Evolutionary conservation across 2,888 invertebrate genomes (phyloP).

Genomic region (Embidobia sp.): DNA sequence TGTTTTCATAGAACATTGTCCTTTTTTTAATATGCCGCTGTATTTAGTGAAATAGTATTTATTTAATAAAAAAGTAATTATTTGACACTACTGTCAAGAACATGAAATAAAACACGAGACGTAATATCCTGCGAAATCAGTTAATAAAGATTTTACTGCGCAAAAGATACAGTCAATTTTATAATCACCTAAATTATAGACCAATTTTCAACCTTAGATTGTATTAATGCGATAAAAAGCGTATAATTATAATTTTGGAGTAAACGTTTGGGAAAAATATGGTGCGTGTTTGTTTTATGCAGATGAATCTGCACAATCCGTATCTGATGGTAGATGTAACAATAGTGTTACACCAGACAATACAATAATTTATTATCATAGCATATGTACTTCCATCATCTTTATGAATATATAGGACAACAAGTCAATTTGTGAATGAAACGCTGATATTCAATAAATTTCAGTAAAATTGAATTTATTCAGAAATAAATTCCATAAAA

Average conservation of each 20-base stretch:
- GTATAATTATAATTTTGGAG: constrained; percentile 57
- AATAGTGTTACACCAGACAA: constrained; percentile 57
- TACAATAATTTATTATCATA: constrained; percentile 54
- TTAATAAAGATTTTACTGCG: constrained; percentile 42
- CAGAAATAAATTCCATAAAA: too few relatives aligned
- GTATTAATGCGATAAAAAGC: constrained; percentile 36
- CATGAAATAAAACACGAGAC: constrained; percentile 14
- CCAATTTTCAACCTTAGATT: constrained; percentile 31
- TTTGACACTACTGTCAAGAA: constrained; percentile 7
- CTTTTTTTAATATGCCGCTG: too few relatives aligned
- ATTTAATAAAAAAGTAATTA: constrained; percentile 17
- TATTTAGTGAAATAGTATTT: too few relatives aligned
- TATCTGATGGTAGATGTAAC: constrained; percentile 61
- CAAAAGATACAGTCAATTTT: constrained; percentile 46
- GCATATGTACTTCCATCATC: constrained; percentile 39
- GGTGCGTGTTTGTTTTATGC: constrained; percentile 29
- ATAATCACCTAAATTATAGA: constrained; percentile 58
- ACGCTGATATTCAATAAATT: too few relatives aligned
- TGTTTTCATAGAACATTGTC: too few relatives aligned
- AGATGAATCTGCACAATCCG: constrained; percentile 51
- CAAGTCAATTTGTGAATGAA: too few relatives aligned
- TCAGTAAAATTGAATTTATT: too few relatives aligned
- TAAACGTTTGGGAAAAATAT: constrained; percentile 40
- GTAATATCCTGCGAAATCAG: constrained; percentile 48
- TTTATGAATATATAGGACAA: background rate